Base-by-base conservation (phyloP, 2,113 vertebrate species). In the Piaya cayana region DNA sequence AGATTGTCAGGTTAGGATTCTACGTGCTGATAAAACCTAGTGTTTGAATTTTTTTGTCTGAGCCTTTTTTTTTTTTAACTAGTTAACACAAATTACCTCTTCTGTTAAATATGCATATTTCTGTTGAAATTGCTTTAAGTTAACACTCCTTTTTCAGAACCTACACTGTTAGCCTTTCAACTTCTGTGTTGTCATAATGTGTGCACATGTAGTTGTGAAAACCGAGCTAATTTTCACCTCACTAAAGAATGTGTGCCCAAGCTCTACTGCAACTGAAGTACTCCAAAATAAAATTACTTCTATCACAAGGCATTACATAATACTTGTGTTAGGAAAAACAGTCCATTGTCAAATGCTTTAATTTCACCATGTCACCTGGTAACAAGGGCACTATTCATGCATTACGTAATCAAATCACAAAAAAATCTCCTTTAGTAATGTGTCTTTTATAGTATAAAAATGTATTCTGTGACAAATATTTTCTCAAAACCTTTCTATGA, bases 111-210 rank as follows among this genome's bases (percentile, higher is more conserved):
- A 69, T 4, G 43, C 29, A 2, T 10, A 71, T 56, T 53, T 77
- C 25, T 52, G 9, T 43, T 32, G 21, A 50, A 85, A 71, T 1
- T 47, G 13, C 39, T 39, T 39, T 39, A n/a, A 20, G 18, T 42
- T 63, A 47, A 26, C 16, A 36, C 9, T 37, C 4, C 3, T 59
- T 88, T 70, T 64, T 17, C 49, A 88, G 50, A 70, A 53, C 4
- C 8, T 14, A 55, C 36, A 5, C 0, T 47, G 16, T 5, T 52
- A 34, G 19, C 26, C 30, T 75, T 74, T 11, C 13, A 64, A 5
- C 10, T 5, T 42, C 3, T n/a, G 1, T 37, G 5, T 15, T 70
- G 8, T 25, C 18, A 25, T 3, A 55, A 29, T 2, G 13, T 3
- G 1, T 8, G 47, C 25, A 67, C 0, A 2, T 25, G 8, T 29